A percentile compares a stretch with the other conserved stretches of the same genome.
Conservation (phyloP, 2,888 invertebrate genomes). For the Lepidochrysops patricia region DNA sequence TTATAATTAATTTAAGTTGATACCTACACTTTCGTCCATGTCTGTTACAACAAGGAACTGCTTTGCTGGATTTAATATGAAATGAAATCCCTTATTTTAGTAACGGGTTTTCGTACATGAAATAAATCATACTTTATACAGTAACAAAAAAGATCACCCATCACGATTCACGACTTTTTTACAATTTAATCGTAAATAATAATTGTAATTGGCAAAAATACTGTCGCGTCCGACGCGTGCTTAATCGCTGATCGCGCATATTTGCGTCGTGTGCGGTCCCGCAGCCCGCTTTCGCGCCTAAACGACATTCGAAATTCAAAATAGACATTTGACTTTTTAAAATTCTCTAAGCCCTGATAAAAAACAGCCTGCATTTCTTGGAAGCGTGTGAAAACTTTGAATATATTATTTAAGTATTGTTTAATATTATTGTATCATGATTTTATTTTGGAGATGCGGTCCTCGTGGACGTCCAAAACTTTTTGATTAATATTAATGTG, state of each 20-base stretch:
- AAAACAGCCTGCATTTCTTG: conserved; percentile 16
- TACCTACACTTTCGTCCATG: too few relatives aligned
- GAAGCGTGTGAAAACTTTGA: conserved; percentile 14
- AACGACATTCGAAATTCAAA: conserved; percentile 43
- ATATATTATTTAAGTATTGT: conserved; percentile 7
- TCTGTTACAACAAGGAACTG: too few relatives aligned
- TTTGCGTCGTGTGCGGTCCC: conserved; percentile 53
- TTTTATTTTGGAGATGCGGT: neutral
- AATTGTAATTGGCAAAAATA: conserved; percentile 13
- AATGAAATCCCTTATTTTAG: too few relatives aligned
- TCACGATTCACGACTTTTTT: neutral
- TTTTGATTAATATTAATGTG: conserved; percentile 11
- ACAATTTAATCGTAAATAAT: conserved; percentile 9
- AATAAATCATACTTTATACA: neutral
- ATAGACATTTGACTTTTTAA: conserved; percentile 29
- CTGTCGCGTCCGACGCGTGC: conserved; percentile 33
- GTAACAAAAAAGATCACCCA: neutral
- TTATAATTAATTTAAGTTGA: too few relatives aligned
- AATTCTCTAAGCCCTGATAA: conserved; percentile 23
- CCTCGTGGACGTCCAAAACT: neutral
- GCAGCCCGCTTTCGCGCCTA: conserved; percentile 41
- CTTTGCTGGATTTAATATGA: too few relatives aligned
- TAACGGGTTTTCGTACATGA: neutral
- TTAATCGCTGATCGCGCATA: conserved; percentile 37
- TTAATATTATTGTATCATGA: conserved; percentile 2